A percentile compares a stretch with the other conserved stretches of the same genome.
phyloP scores from a whole-genome alignment of 2,113 vertebrate genomes.

The Poeciliopsis retropinna region DNA sequence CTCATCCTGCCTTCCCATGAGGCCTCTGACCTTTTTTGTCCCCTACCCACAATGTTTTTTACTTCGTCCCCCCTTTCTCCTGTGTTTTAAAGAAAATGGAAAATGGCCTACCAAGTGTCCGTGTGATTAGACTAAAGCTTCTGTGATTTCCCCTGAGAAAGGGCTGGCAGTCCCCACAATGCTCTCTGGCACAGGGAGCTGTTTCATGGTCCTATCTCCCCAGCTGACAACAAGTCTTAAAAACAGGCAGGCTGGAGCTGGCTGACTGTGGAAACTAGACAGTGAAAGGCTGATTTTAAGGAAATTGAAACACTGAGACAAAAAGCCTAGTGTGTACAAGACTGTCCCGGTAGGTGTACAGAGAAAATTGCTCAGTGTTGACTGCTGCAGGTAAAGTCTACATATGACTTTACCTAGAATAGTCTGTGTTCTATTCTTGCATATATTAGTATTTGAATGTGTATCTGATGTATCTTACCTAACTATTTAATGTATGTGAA shows the following conservation, averaged over 20 bases:
- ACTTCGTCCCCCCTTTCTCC: not conserved
- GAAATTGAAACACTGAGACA: slow-evolving; percentile 74
- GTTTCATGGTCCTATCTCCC: slow-evolving; percentile 67
- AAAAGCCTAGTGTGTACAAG: slow-evolving; percentile 66
- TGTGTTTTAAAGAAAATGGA: slow-evolving; percentile 55
- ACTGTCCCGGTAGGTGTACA: slow-evolving; percentile 66
- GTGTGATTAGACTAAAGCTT: slow-evolving; percentile 77
- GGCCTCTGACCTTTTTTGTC: slow-evolving; percentile 54
- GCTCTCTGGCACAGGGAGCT: slow-evolving; percentile 59
- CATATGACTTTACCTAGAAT: too few relatives aligned
- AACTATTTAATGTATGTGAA: slow-evolving; percentile 63
- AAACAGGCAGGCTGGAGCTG: slow-evolving; percentile 50
- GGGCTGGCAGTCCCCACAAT: slow-evolving; percentile 63
- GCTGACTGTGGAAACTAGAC: slow-evolving; percentile 59
- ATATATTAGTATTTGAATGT: slow-evolving; percentile 9
- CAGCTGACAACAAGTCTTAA: slow-evolving; percentile 66
- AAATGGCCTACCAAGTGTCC: slow-evolving; percentile 59
- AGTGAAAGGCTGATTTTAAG: slow-evolving; percentile 66
- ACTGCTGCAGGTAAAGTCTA: slow-evolving; percentile 20
- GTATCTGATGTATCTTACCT: slow-evolving; percentile 42
- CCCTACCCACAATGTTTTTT: slow-evolving; percentile 27
- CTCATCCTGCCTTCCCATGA: slow-evolving; percentile 39
- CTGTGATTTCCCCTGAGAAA: slow-evolving; percentile 78
- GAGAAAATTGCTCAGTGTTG: slow-evolving; percentile 55
- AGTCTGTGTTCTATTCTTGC: slow-evolving; percentile 7